Evolutionary conservation across 2,113 vertebrate genomes (phyloP), one percentile per base, ranked within the genome.

Genomic region (Lasiurus cinereus): DNA sequence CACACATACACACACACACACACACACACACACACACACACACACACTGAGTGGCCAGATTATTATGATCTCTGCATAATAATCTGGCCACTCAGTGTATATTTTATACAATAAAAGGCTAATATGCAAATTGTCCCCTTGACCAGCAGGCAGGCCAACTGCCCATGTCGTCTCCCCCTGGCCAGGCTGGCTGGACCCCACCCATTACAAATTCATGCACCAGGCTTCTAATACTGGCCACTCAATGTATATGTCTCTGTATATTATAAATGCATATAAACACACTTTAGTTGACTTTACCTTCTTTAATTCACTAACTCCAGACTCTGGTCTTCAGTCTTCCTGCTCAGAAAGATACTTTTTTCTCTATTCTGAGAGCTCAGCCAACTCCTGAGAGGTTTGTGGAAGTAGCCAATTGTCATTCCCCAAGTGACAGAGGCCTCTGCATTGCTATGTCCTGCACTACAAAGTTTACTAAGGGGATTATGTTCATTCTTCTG

Each of bases 231-330:
- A 46, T 46, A 46, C 46, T 46, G 46, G 48, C 48, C 13, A 13
- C 48, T 50, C 48, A 50, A 13, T 50, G 13, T 50, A 50, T 50
- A 50, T 50, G 52, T 54, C 52, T 16, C 18, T 54, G 16, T 95
- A 84, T 92, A 96, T 90, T 69, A 91, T 91, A 94, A 43, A 74
- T 14, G n/a, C 48, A 66, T 59, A 29, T 89, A 24, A 94, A 19
- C 8, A 9, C 88, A 27, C 70, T 92, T 80, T 48, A 86, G 56
- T 77, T 85, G 64, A 94, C 50, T 93, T 94, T 77, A 48, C 8
- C n/a, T 92, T 93, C 73, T 84, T 93, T 56, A 84, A 90, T 88
- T 48, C 79, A 90, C 72, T 95, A 43, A 31, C 1, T 84, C 33
- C 59, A 93, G 22, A 77, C 12, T 86, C 78, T 43, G 24, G 10